Evolutionary conservation across 2,888 invertebrate species (phyloP), one percentile per base, ranked within the genome.

Genomic region (Eudasyphora cyanicolor): DNA sequence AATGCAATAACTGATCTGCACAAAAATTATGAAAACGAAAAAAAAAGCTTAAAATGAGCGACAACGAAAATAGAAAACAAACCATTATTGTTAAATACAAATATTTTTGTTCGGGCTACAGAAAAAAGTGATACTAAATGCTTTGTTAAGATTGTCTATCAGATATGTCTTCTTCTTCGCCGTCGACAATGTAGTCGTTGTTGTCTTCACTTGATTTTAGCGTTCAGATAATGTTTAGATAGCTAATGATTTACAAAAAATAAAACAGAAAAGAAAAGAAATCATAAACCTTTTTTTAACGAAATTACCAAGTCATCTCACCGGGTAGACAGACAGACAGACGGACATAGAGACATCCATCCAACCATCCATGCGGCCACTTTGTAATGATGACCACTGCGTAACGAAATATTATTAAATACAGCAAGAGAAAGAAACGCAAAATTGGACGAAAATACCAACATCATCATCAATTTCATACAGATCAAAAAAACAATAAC

Each of bases 401-500:
- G 62, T 62, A 62, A 62, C 62, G 14, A 21, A 17, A n/a, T 62
- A 35, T 35, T 64, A 64, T 38, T 64, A 64, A 38, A 38, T 21
- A 64, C 17, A 60, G 12, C 54, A 54, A 54, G 12, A 51, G n/a
- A 51, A 57, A 27, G 29, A 57, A 21, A 21, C n/a, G n/a, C n/a
- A n/a, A 54, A 62, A 32, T 29, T 32, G 17, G 35, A 32, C 17
- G 21, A 64, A 35, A 35, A 35, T 62, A 62, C 64, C n/a, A 64
- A 64, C 17, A 64, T 35, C 27, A 64, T 64, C 64, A 38, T 35
- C 64, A 64, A 64, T 64, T 38, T 64, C 64, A 35, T 19, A 64
- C 19, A 64, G 64, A 64, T 64, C 64, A 64, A n/a, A n/a, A n/a
- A n/a, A n/a, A n/a, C n/a, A n/a, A n/a, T n/a, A n/a, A n/a, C n/a